Evolutionary conservation across 2,113 vertebrate species (phyloP), one percentile per base, ranked within the genome.

Genomic region (Perca flavescens): DNA sequence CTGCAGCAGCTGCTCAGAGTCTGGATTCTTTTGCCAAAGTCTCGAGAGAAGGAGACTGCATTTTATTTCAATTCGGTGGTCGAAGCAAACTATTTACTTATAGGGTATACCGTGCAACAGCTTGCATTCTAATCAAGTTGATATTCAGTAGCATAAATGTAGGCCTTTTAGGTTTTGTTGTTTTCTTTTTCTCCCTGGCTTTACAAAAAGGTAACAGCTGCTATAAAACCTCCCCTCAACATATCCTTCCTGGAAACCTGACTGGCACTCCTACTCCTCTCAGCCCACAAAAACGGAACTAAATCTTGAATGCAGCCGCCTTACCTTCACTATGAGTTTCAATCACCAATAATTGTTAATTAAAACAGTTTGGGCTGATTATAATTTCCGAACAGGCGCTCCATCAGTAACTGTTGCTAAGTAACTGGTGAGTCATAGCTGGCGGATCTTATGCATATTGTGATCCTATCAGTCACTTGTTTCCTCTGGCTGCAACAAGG

Each of bases 371-470:
- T 62, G 28, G 34, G 47, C 61, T 67, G 25, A 83, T 90, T 81
- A 66, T 77, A 70, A 79, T 79, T 85, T 76, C 73, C 12, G 11
- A 86, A 81, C 74, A 70, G 74, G 72, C 79, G 43, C 79, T 69
- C 60, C 70, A 81, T 60, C 82, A 22, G 54, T 61, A 68, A 77
- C 81, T 89, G 91, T 92, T 90, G 91, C 91, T 92, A 78, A 83
- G 89, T 80, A 86, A 92, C 91, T 36, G 76, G 67, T 89, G 87
- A 90, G 77, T 76, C 88, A 87, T 58, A 57, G 62, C 64, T 21
- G 61, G 64, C 67, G 78, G 78, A 50, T 73, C 47, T 74, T 71
- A 58, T 80, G 66, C 63, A 78, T 80, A 60, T 53, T 76, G 72
- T 72, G 73, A 56, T 79, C 21, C 62, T 19, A 54, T 82, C 49